These are phyloP conservation scores for Euphonia xanthogaster DNA, from an alignment of 2,797 vertebrate species.

Conservation along the genomic window DNA sequence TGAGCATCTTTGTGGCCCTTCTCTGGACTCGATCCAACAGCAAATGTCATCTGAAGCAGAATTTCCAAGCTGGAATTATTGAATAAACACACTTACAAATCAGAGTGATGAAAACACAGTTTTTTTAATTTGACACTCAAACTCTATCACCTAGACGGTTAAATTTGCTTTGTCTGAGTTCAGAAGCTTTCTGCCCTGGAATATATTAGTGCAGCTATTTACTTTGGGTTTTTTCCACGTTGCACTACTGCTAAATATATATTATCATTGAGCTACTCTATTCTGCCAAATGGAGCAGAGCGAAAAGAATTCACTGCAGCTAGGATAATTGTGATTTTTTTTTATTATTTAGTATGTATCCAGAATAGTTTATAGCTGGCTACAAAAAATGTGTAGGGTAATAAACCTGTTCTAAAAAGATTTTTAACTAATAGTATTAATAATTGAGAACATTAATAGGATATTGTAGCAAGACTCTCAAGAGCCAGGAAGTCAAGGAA, in stretches of 20 bases:
- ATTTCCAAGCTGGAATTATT: neutral
- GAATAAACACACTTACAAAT: neutral
- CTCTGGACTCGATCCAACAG: neutral
- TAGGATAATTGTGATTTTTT: neutral
- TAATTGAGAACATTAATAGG: neutral
- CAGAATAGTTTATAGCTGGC: neutral
- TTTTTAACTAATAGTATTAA: neutral
- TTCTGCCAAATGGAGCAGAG: neutral
- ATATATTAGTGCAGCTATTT: neutral
- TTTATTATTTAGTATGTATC: neutral
- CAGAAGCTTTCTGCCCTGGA: neutral
- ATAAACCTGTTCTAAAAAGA: neutral
- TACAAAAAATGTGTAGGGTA: neutral
- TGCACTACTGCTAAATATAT: neutral
- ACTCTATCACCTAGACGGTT: neutral
- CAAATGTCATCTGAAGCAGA: accelerated
- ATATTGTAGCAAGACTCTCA: neutral
- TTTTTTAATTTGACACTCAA: neutral
- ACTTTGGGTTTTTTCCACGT: neutral
- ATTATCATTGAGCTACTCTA: neutral
- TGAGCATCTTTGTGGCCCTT: too few relatives aligned
- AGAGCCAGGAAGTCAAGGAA: neutral
- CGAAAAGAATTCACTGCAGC: neutral
- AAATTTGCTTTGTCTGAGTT: neutral
- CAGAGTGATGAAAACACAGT: neutral